Evolutionary conservation across 2,888 invertebrate species (phyloP), one percentile per base, ranked within the genome.

Genomic region (Ceraclea dissimilis): DNA sequence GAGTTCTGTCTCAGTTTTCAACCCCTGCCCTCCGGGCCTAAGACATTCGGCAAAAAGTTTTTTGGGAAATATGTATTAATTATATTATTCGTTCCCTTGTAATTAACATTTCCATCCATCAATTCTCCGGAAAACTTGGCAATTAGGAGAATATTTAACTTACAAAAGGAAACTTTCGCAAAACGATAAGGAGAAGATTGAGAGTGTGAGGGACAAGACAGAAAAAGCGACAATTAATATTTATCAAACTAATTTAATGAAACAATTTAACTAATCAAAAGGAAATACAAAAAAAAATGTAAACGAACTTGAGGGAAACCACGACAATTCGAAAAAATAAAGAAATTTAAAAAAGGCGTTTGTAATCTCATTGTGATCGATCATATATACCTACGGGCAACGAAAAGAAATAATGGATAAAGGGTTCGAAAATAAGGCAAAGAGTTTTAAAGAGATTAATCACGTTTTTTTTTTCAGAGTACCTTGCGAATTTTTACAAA

Each of bases 41-140:
- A 39, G 39, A 39, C 39, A 39, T 13, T 39, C 2, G 4, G n/a
- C 39, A n/a, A 39, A n/a, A 39, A 39, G 39, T 39, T 39, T 39
- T 39, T 39, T 39, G 39, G 39, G 13, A 13, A 39, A 39, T 39
- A 39, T 39, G 39, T 39, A 39, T 39, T 39, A 39, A 39, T 39
- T 39, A 39, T 39, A 4, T 39, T n/a, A 39, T 39, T 39, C 39
- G 39, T 39, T 39, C 39, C 39, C 39, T 39, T 39, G 4, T 39
- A 39, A 39, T 39, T 39, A 39, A 39, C 39, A 39, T 39, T 39
- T 39, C 39, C 16, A 39, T 39, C 39, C 39, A 39, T 39, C 39
- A 39, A n/a, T 39, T 13, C 39, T 39, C 16, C 39, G 39, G 39
- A 39, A 16, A 39, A 39, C 39, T 39, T 39, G 39, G 39, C 39